Conservation (phyloP, 2,888 invertebrate genomes). For the Cyaniris semiargus region DNA sequence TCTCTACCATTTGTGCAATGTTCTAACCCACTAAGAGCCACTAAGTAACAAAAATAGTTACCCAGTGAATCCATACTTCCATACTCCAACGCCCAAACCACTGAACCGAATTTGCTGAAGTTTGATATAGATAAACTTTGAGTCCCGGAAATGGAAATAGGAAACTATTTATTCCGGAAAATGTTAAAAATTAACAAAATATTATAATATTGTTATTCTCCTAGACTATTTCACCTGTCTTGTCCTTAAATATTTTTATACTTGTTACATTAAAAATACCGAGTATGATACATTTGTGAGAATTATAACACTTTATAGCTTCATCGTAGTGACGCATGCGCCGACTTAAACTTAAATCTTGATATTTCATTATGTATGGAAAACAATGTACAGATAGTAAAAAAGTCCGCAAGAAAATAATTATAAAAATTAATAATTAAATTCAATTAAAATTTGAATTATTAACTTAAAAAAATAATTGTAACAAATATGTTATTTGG, state of each 20-base stretch:
- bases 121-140: no score
- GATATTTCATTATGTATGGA: constrained; percentile 60
- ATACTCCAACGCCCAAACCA: background rate
- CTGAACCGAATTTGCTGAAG: no score
- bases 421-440: background rate
- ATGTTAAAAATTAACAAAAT: no score
- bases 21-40: background rate
- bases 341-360: constrained; percentile 53
- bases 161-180: no score
- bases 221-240: background rate
- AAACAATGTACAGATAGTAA: constrained; percentile 52
- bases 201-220: no score
- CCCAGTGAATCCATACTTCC: background rate
- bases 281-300: constrained; percentile 33
- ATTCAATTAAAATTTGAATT: background rate
- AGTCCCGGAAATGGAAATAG: no score
- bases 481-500: background rate
- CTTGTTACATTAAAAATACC: background rate
- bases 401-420: constrained; percentile 33
- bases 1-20: background rate
- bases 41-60: no score
- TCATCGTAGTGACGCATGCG: constrained; percentile 49
- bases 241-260: background rate
- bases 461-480: constrained; percentile 19
- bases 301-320: constrained; percentile 48